A percentile compares a stretch with the other conserved stretches of the same genome.
phyloP scores from a whole-genome alignment of 2,797 vertebrate genomes.

The Craterocephalus amniculus region DNA sequence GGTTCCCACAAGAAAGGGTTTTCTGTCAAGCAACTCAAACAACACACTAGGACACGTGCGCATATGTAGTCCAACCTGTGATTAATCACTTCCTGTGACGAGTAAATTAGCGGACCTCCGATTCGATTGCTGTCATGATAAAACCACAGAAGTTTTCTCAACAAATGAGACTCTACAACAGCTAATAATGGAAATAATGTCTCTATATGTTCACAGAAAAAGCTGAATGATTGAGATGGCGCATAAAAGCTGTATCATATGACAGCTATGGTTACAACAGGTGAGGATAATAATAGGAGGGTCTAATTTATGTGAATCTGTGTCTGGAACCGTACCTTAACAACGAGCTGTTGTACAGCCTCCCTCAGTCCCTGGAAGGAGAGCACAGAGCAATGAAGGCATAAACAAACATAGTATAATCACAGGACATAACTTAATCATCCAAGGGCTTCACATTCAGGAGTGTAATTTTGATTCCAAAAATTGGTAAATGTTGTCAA shows the following conservation, averaged over 20 bases:
- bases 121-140: constrained; percentile 57
- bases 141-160: constrained; percentile 48
- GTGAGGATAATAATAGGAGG: neutral
- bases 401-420: constrained; percentile 50
- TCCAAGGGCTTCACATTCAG: constrained; percentile 2
- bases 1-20: too few species aligned
- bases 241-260: neutral
- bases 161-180: constrained; percentile 13
- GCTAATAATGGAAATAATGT: constrained; percentile 5
- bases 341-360: constrained; percentile 82
- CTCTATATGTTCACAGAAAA: constrained; percentile 65
- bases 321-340: constrained; percentile 72
- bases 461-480: neutral
- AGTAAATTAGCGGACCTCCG: constrained; percentile 34
- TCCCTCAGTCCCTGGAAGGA: constrained; percentile 82
- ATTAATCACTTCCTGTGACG: constrained; percentile 40
- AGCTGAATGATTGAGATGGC: neutral
- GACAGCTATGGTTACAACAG: neutral
- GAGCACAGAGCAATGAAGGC: constrained; percentile 49
- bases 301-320: neutral
- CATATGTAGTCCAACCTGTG: neutral
- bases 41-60: neutral
- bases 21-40: neutral
- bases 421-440: constrained; percentile 52
- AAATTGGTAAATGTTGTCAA: neutral